Base-by-base conservation (phyloP, 2,113 vertebrate genomes). In the Eublepharis macularius region DNA sequence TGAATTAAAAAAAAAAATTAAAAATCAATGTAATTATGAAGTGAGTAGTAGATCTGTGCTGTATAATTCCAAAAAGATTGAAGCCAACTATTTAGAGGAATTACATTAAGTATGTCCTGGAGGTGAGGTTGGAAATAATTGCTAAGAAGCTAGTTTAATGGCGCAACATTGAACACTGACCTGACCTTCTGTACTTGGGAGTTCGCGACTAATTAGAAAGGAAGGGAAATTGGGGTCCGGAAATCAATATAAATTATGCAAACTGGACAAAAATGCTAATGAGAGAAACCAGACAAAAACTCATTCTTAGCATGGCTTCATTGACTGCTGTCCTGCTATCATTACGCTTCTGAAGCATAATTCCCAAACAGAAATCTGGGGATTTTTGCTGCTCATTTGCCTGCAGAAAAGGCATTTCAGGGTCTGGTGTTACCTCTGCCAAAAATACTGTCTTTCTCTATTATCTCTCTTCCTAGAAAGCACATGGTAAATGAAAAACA, bases 11-110 rank as follows among this genome's bases (percentile, higher is more conserved):
- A 45, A n/a, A 0, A 16, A 0, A 19, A 87, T 91, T 84, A 49
- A 84, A 86, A 90, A 89, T 85, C 80, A 87, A 47, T 34, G 57
- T 57, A 84, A 21, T 32, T 84, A 60, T 49, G 82, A 1, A 0
- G 69, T 45, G 43, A 88, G 34, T 69, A 0, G 39, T 88, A 73
- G 34, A 90, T 90, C n/a, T 80, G 81, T 89, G 76, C 2, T 84
- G 34, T 84, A n/a, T 75, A 92, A 87, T 73, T 87, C 63, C 49
- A 32, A 80, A 89, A 89, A 85, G 6, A 26, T 43, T 89, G 68
- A 54, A 84, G 88, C 75, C 89, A 90, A 76, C 34, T 86, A 43
- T 86, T 88, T 86, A 82, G 78, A 90, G n/a, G 66, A 65, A 84
- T 87, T 86, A 73, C 69, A 60, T 77, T 79, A 80, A 74, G 47